These are phyloP conservation scores for Dastarcus helophoroides DNA, from an alignment of 2,888 invertebrate genomes.

Conservation along the genomic window DNA sequence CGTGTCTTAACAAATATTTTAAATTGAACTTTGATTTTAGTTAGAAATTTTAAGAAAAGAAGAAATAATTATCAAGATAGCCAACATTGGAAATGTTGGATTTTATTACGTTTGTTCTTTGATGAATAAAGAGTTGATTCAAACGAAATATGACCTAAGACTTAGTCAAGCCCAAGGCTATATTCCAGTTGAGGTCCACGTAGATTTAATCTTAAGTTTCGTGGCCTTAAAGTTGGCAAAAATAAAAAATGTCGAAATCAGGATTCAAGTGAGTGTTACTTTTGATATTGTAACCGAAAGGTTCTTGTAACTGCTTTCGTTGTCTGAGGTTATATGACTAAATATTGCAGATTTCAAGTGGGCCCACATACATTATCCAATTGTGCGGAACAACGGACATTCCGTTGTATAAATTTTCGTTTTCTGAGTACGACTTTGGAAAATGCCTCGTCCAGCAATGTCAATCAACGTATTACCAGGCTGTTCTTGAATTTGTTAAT, in stretches of 20 bases:
- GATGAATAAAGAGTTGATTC: constrained; percentile 18
- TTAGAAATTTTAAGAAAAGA: too few species aligned
- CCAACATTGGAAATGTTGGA: constrained; percentile 29
- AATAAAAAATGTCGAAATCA: too few species aligned
- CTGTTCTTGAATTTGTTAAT: constrained; percentile 33
- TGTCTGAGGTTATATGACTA: too few species aligned
- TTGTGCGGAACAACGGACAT: constrained; percentile 47
- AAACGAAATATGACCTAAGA: constrained; percentile 5
- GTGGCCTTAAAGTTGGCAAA: too few species aligned
- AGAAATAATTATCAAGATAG: constrained; percentile 25
- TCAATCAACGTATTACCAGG: constrained; percentile 37
- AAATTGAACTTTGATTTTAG: constrained; percentile 17
- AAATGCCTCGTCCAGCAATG: constrained; percentile 49
- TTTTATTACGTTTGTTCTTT: constrained; percentile 33
- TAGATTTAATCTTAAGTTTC: too few species aligned
- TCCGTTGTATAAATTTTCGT: constrained; percentile 50
- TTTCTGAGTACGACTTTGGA: constrained; percentile 52
- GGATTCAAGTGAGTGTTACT: too few species aligned
- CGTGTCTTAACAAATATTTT: too few species aligned
- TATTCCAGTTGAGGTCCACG: background rate
- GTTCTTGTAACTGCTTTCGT: too few species aligned
- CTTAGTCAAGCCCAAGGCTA: constrained; percentile 6
- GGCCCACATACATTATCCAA: constrained; percentile 49
- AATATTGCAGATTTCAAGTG: constrained; percentile 51
- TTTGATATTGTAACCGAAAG: too few species aligned